phyloP scores from a whole-genome alignment of 2,888 invertebrate genomes.

The Anthophora plumipes region DNA sequence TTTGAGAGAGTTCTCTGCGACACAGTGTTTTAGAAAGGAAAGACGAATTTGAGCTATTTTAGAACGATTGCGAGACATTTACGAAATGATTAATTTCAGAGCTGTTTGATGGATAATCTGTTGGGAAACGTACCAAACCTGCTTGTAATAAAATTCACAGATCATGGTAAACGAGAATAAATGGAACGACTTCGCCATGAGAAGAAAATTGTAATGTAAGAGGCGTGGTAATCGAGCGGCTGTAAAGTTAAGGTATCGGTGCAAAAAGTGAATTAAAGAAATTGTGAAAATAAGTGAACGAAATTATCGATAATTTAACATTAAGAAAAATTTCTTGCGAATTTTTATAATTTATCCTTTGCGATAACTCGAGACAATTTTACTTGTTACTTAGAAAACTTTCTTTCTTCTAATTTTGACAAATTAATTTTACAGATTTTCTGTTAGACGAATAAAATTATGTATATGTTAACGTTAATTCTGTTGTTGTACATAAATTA shows the following conservation, averaged over 20 bases:
- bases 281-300: constrained; percentile 38
- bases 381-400: not conserved
- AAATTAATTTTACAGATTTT: not conserved
- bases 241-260: not conserved
- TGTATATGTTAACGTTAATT: not conserved
- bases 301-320: too few relatives aligned
- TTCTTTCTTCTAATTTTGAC: not conserved
- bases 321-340: constrained; percentile 20
- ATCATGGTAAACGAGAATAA: not conserved
- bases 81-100: constrained; percentile 16
- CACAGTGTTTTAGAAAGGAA: not conserved
- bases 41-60: not conserved
- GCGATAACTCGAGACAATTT: not conserved
- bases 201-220: constrained; percentile 2
- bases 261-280: constrained; percentile 8
- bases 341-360: constrained; percentile 5
- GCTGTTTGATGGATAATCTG: not conserved
- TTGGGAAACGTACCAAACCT: not conserved
- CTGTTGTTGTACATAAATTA: constrained; percentile 52
- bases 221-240: constrained; percentile 3
- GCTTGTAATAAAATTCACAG: not conserved
- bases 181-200: not conserved
- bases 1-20: not conserved
- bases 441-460: not conserved
- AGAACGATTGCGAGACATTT: not conserved